phyloP scores from a whole-genome alignment of 2,888 invertebrate species.

The Digitonthophagus gazella region DNA sequence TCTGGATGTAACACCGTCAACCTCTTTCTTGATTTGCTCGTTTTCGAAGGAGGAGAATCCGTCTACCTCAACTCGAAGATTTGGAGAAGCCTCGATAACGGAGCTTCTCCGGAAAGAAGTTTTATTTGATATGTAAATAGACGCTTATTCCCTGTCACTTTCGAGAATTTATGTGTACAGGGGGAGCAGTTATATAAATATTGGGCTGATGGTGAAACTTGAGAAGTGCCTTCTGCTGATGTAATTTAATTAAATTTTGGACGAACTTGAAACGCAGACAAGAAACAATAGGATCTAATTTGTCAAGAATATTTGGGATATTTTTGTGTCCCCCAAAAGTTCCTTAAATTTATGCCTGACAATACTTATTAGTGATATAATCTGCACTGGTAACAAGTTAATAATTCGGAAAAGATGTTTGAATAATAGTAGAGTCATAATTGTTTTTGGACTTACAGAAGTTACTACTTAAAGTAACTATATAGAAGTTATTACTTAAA shows the following conservation, averaged over 20 bases:
- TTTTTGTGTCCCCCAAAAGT: not conserved
- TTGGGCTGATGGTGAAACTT: slow-evolving; percentile 18
- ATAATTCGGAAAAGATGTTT: no score
- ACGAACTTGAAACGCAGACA: slow-evolving; percentile 5
- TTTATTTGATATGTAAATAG: slow-evolving; percentile 28
- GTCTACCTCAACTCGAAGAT: slow-evolving; percentile 7
- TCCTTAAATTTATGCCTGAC: not conserved
- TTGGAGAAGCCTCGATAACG: slow-evolving; percentile 17
- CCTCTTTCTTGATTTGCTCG: not conserved
- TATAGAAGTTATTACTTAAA: no score
- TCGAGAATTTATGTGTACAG: slow-evolving; percentile 24
- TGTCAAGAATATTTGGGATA: not conserved
- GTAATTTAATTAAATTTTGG: slow-evolving; percentile 15
- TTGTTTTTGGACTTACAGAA: no score
- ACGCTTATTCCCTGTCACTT: slow-evolving; percentile 22
- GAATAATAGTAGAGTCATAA: no score
- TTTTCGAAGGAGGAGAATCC: slow-evolving; percentile 8
- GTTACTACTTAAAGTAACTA: no score
- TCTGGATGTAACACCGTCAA: not conserved
- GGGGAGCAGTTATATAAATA: slow-evolving; percentile 27
- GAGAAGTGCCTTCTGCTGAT: slow-evolving; percentile 9
- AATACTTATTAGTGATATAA: no score
- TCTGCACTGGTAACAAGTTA: no score
- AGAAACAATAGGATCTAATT: slow-evolving; percentile 13
- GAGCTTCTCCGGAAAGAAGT: slow-evolving; percentile 21